These are phyloP conservation scores for Scaptomyza montana DNA, from an alignment of 1,140 invertebrate genomes.

Conservation along the genomic window DNA sequence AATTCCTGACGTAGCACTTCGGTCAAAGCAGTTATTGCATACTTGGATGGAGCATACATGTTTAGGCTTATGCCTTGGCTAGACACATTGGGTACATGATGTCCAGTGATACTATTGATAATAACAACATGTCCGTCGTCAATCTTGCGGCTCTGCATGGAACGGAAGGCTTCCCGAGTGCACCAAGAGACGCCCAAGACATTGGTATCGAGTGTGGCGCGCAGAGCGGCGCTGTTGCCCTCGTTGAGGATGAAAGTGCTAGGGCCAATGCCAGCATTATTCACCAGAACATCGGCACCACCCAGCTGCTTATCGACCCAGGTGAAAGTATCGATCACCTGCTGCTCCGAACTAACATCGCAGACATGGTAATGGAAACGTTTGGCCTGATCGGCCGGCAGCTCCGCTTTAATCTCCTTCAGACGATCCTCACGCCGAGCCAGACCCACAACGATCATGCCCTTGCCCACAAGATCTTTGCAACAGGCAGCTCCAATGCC, in stretches of 20 bases:
- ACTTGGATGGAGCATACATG: conserved; percentile 88
- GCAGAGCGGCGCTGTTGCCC: conserved; percentile 52
- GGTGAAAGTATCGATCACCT: conserved; percentile 87
- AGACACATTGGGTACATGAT: conserved; percentile 83
- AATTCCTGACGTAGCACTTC: conserved; percentile 88
- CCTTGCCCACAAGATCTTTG: conserved; percentile 84
- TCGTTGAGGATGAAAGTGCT: not conserved
- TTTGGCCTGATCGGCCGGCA: conserved; percentile 65
- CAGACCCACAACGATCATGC: conserved; percentile 88
- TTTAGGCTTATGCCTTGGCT: conserved; percentile 40
- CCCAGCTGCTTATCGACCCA: conserved; percentile 87
- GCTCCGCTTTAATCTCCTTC: conserved; percentile 71
- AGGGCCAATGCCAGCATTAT: conserved; percentile 88
- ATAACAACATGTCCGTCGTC: conserved; percentile 89
- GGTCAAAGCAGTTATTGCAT: conserved; percentile 88
- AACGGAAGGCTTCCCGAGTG: conserved; percentile 87
- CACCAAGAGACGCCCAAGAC: conserved; percentile 88
- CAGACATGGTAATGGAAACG: conserved; percentile 84
- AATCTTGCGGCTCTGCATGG: conserved; percentile 87
- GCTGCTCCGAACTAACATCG: conserved; percentile 87
- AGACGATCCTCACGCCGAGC: conserved; percentile 86
- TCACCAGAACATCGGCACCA: conserved; percentile 89
- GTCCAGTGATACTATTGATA: conserved; percentile 87
- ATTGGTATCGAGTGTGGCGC: conserved; percentile 86
- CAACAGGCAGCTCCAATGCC: conserved; percentile 85